Conservation (phyloP, 2,888 invertebrate genomes). For the Thymelicus sylvestris region DNA sequence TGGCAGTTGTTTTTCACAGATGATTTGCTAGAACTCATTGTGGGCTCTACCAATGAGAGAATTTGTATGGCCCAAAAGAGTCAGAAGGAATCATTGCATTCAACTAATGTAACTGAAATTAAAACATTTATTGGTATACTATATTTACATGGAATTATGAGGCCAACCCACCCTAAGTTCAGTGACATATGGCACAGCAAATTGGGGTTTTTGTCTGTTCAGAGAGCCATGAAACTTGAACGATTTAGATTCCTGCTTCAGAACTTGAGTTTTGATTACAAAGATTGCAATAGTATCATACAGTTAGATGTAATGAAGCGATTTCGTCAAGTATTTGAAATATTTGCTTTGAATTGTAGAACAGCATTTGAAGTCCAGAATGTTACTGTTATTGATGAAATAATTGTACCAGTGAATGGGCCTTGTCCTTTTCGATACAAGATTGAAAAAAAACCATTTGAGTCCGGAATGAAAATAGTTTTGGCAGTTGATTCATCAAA, state of each 20-base stretch:
- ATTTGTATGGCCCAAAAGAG: conserved; percentile 55
- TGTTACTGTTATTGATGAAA: conserved; percentile 71
- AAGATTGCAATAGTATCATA: conserved; percentile 56
- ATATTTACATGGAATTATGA: conserved; percentile 74
- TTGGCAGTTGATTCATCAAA: conserved; percentile 70
- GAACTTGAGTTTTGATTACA: conserved; percentile 68
- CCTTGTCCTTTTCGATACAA: conserved; percentile 75
- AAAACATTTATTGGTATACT: conserved; percentile 73
- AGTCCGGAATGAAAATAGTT: conserved; percentile 72
- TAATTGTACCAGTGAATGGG: conserved; percentile 71
- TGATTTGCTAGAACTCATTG: conserved; percentile 72
- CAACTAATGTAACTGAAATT: conserved; percentile 65
- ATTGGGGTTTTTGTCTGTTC: conserved; percentile 63
- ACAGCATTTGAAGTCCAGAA: conserved; percentile 63
- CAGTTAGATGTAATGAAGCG: conserved; percentile 70
- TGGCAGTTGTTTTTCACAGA: conserved; percentile 75
- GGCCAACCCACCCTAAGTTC: conserved; percentile 69
- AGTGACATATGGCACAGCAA: conserved; percentile 71
- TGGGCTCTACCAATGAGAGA: conserved; percentile 70
- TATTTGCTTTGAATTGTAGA: conserved; percentile 76
- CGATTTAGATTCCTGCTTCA: conserved; percentile 70
- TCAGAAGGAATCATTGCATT: conserved; percentile 46
- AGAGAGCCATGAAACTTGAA: conserved; percentile 65
- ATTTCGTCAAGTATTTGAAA: conserved; percentile 75
- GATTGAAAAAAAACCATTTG: conserved; percentile 67